These are phyloP conservation scores for Nephrotoma flavescens DNA, from an alignment of 2,888 invertebrate species.

Conservation along the genomic window DNA sequence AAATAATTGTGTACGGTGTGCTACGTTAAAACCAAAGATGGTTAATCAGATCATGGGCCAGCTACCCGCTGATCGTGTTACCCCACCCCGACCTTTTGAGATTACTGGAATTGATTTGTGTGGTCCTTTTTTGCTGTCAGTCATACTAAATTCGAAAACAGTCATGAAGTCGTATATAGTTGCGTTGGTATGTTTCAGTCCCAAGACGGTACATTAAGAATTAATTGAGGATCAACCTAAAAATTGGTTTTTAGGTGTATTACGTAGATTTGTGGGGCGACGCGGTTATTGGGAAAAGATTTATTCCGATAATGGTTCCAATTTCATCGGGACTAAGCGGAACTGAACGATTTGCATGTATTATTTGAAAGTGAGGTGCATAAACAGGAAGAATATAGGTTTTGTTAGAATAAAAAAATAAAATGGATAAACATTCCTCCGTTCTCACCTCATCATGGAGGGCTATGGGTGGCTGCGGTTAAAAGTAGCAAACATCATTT, in stretches of 20 bases:
- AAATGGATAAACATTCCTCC: not conserved
- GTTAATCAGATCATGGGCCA: too few species aligned
- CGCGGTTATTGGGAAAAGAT: not conserved
- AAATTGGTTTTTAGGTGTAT: not conserved
- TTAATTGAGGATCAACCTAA: not conserved
- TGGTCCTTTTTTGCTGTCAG: not conserved
- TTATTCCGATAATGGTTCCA: not conserved
- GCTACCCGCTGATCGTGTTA: not conserved
- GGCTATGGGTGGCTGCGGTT: not conserved
- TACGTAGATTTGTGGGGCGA: not conserved
- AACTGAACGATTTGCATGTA: not conserved
- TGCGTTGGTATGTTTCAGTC: too few species aligned
- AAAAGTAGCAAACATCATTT: not conserved
- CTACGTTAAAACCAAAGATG: not conserved
- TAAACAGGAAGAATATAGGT: not conserved
- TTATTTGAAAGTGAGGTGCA: not conserved
- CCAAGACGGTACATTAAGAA: not conserved
- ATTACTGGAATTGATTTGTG: not conserved
- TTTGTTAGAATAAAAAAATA: not conserved
- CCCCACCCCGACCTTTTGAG: not conserved
- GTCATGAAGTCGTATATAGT: not conserved
- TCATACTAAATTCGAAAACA: too few species aligned
- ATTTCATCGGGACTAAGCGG: not conserved
- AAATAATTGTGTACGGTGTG: not conserved
- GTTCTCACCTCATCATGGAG: not conserved